phyloP scores from a whole-genome alignment of 2,888 invertebrate genomes.

The Amblyjoppa fuscipennis region DNA sequence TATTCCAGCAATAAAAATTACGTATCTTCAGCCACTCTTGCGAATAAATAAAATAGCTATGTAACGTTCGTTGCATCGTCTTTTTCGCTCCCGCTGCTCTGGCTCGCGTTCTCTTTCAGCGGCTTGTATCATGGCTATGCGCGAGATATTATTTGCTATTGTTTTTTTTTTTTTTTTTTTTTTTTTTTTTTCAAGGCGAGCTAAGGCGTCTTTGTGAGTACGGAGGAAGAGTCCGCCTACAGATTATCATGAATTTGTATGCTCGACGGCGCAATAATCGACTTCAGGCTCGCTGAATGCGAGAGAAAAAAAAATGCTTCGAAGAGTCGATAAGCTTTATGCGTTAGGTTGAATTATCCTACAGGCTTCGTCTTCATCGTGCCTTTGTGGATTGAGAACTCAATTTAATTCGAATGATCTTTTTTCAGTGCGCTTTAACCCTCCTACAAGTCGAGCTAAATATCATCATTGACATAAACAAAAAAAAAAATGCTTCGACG shows the following conservation, averaged over 20 bases:
- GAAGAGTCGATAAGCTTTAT: not conserved
- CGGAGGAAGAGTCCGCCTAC: slow-evolving; percentile 1
- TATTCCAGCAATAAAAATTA: slow-evolving; percentile 1
- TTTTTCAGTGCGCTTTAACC: too few species aligned
- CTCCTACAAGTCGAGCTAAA: not conserved
- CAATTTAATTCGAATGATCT: too few species aligned
- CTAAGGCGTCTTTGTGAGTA: not conserved
- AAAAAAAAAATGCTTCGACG: not conserved
- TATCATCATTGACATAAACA: too few species aligned
- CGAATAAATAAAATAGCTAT: slow-evolving; percentile 6
- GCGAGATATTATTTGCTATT: not conserved
- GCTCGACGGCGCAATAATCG: slow-evolving; percentile 8
- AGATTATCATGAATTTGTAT: slow-evolving; percentile 36
- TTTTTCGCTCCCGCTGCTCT: not conserved
- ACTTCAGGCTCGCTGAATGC: not conserved
- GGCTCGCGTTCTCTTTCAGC: not conserved
- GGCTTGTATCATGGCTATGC: not conserved
- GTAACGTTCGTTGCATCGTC: not conserved
- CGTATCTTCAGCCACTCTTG: not conserved
- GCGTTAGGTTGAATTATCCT: too few species aligned
- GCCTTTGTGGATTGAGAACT: too few species aligned
- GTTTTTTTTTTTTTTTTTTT: not conserved
- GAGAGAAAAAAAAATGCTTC: not conserved
- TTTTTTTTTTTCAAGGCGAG: slow-evolving; percentile 5
- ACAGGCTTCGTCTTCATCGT: too few species aligned